A percentile compares a stretch with the other conserved stretches of the same genome.
Evolutionary conservation across 1,140 invertebrate species (phyloP).

Genomic region (Spodoptera litura): DNA sequence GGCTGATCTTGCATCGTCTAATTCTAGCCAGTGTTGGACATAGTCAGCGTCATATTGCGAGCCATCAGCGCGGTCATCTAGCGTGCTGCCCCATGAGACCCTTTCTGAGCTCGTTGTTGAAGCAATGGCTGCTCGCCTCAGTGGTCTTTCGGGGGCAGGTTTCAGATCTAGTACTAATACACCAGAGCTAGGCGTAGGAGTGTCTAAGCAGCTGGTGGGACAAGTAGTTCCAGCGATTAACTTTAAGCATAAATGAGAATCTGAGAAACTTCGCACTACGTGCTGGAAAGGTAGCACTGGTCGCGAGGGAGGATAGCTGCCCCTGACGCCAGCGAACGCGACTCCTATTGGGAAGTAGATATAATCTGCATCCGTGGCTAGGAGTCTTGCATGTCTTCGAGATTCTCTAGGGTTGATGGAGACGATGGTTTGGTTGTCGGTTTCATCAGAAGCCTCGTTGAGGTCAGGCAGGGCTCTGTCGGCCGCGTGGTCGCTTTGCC

Average conservation of each 20-base stretch:
- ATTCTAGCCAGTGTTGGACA: slow-evolving; percentile 91
- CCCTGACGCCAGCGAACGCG: slow-evolving; percentile 88
- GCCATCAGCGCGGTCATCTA: slow-evolving; percentile 86
- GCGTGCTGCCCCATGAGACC: slow-evolving; percentile 86
- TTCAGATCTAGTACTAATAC: slow-evolving; percentile 86
- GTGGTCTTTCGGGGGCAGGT: slow-evolving; percentile 79
- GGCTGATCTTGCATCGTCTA: slow-evolving; percentile 90
- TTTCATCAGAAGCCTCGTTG: slow-evolving; percentile 90
- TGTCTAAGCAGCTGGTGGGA: slow-evolving; percentile 85
- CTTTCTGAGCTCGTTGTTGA: slow-evolving; percentile 84
- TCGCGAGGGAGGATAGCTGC: slow-evolving; percentile 90
- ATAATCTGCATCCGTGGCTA: slow-evolving; percentile 87
- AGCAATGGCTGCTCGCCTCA: slow-evolving; percentile 74
- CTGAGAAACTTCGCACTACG: slow-evolving; percentile 90
- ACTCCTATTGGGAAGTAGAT: slow-evolving; percentile 90
- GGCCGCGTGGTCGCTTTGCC: slow-evolving; percentile 85
- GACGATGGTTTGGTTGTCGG: slow-evolving; percentile 86
- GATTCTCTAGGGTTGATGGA: slow-evolving; percentile 86
- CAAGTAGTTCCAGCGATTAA: slow-evolving; percentile 87
- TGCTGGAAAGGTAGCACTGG: slow-evolving; percentile 90
- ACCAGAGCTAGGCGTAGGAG: slow-evolving; percentile 87
- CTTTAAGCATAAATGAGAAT: slow-evolving; percentile 90
- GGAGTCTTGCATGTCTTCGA: slow-evolving; percentile 83
- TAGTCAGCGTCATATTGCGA: slow-evolving; percentile 91
- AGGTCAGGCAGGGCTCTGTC: slow-evolving; percentile 89